Evolutionary conservation across 1,140 invertebrate genomes (phyloP), one percentile per base, ranked within the genome.

Genomic region (Pemphigus obesinymphae): DNA sequence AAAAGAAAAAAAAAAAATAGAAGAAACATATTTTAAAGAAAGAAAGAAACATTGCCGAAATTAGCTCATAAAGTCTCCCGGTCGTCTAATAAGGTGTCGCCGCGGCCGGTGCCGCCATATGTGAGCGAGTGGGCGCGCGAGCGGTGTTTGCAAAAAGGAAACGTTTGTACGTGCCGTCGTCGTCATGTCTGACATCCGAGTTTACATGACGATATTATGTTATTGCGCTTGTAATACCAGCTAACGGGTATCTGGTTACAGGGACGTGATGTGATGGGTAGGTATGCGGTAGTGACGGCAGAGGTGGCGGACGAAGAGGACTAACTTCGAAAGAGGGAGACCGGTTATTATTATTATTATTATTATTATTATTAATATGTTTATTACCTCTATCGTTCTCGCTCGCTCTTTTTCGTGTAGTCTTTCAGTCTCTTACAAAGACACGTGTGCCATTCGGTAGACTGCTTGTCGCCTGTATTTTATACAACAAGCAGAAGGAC

Each of bases 91-190:
- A 78, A 78, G 50, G 75, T 55, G 50, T 78, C 37, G 73, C 50
- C 72, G 45, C 70, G 26, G 29, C 45, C 66, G 66, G 37, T 26
- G 31, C 34, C 66, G n/a, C 75, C 75, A 63, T 63, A 31, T 80
- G 55, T 58, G 50, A 20, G 40, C 37, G 29, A 6, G 31, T 17
- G 20, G n/a, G 75, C 48, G n/a, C 11, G 75, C 61, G 20, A 13
- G 53, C 53, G 70, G 70, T 48, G 70, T 72, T 72, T 31, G 43
- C 70, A 29, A 55, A 80, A 80, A 61, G 76, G 55, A 80, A 80
- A 80, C 76, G 76, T 78, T 78, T 78, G 75, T 78, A 34, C 75
- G 75, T 78, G 75, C 75, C 75, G 75, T 45, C 76, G 75, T n/a
- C 75, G 40, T 80, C 40, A 23, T 80, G 76, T 80, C 76, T 80